Evolutionary conservation across 2,797 vertebrate species (phyloP).

Genomic region (Oryzias dopingdopingensis): DNA sequence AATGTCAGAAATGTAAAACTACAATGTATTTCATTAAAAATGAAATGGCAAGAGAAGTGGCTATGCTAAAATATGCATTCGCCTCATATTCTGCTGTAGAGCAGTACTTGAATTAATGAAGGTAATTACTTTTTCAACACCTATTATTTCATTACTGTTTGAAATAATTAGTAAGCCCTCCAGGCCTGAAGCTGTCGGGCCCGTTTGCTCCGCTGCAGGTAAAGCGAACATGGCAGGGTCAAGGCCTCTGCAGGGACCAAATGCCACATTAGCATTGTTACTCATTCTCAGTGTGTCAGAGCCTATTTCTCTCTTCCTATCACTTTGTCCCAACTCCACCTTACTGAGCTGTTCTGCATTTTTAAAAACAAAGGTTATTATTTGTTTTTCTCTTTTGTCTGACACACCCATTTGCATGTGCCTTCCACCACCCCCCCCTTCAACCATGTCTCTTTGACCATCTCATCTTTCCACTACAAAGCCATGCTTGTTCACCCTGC

Average conservation of each 20-base stretch:
- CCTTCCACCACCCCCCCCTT: slow-evolving; percentile 33
- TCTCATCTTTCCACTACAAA: slow-evolving; percentile 56
- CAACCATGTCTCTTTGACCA: slow-evolving; percentile 43
- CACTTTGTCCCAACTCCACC: slow-evolving; percentile 15
- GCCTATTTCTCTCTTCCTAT: slow-evolving; percentile 25
- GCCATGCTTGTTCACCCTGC: slow-evolving; percentile 54
- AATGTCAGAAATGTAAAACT: background rate
- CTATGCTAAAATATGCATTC: no score
- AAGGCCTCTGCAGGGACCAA: slow-evolving; percentile 25
- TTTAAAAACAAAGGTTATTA: background rate
- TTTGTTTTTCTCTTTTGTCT: slow-evolving; percentile 12
- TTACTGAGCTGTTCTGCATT: slow-evolving; percentile 11
- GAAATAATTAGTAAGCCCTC: slow-evolving; percentile 4
- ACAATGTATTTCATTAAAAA: background rate
- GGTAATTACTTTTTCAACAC: background rate
- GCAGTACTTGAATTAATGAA: background rate
- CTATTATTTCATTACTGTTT: background rate
- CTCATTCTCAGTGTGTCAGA: slow-evolving; percentile 24
- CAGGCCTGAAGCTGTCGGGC: background rate
- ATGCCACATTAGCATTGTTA: slow-evolving; percentile 42
- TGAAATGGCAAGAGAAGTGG: background rate
- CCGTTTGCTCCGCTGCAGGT: slow-evolving; percentile 19
- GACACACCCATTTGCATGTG: slow-evolving; percentile 41
- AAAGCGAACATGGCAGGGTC: slow-evolving; percentile 48
- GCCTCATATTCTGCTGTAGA: background rate